A percentile compares a stretch with the other conserved stretches of the same genome.
These are phyloP conservation scores for Tachina lurida DNA, from an alignment of 2,888 invertebrate genomes.

Conservation along the genomic window DNA sequence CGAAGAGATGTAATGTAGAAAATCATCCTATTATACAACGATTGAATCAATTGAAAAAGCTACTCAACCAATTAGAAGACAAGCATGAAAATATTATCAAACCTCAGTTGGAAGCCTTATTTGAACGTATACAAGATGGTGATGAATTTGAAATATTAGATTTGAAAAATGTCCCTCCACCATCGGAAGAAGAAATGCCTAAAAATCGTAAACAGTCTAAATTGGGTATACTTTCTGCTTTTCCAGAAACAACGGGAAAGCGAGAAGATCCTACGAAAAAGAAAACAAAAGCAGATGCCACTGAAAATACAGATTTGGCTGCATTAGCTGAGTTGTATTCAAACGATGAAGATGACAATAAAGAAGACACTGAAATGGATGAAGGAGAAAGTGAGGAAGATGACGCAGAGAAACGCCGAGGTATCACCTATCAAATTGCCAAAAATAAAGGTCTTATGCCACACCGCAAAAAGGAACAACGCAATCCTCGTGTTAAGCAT, in stretches of 20 bases:
- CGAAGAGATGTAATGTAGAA: conserved; percentile 87
- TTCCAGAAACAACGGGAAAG: conserved; percentile 38
- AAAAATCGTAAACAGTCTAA: conserved; percentile 74
- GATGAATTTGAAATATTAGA: conserved; percentile 77
- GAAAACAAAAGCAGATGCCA: conserved; percentile 69
- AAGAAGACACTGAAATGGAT: conserved; percentile 82
- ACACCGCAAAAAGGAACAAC: conserved; percentile 93
- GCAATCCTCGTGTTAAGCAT: conserved; percentile 98
- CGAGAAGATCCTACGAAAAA: conserved; percentile 27
- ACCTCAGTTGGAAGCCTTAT: conserved; percentile 87
- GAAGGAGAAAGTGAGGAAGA: conserved; percentile 79
- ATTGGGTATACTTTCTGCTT: conserved; percentile 71
- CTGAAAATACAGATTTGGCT: conserved; percentile 78
- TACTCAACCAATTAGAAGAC: conserved; percentile 89
- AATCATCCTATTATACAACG: conserved; percentile 96
- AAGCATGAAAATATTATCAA: conserved; percentile 87
- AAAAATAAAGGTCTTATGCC: conserved; percentile 98
- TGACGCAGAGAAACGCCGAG: conserved; percentile 86
- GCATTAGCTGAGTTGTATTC: conserved; percentile 64
- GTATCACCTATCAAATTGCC: conserved; percentile 95
- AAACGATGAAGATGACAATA: conserved; percentile 83
- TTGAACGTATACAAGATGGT: conserved; percentile 84
- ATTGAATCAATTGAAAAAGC: conserved; percentile 90
- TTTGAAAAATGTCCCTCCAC: conserved; percentile 51
- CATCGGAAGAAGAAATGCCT: conserved; percentile 65